phyloP scores from a whole-genome alignment of 2,888 invertebrate species.

The Noctuana brunneofusca region DNA sequence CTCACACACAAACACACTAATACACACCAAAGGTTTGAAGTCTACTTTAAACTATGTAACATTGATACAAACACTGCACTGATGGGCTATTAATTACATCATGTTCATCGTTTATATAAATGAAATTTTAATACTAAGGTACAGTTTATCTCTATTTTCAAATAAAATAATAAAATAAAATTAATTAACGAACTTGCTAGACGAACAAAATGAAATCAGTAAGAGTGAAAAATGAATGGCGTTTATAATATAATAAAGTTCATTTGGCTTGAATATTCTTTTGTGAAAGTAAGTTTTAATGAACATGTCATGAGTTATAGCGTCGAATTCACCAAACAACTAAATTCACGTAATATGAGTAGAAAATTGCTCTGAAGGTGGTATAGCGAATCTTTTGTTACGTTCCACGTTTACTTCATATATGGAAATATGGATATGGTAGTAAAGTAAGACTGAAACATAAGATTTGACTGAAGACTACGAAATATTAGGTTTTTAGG shows the following conservation, averaged over 20 bases:
- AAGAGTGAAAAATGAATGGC: background rate
- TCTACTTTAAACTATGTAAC: no score
- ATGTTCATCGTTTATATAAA: no score
- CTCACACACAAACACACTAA: no score
- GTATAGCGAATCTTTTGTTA: conserved; percentile 50
- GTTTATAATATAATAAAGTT: background rate
- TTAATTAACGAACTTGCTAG: conserved; percentile 1
- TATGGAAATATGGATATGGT: conserved; percentile 2
- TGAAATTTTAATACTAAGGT: no score
- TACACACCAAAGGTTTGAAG: no score
- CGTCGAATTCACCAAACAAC: conserved; percentile 38
- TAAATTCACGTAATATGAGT: conserved; percentile 50
- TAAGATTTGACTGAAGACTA: no score
- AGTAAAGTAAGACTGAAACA: no score
- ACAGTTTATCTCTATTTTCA: no score
- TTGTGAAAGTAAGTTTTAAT: conserved; percentile 34
- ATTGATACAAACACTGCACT: no score
- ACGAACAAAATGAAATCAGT: background rate
- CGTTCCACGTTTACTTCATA: conserved; percentile 31
- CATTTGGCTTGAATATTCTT: conserved; percentile 7
- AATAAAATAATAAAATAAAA: background rate
- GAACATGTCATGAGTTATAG: conserved; percentile 40
- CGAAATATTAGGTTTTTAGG: no score
- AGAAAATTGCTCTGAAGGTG: conserved; percentile 47
- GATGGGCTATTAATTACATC: no score